Percentiles rank a stretch among this genome's conserved stretches.
Evolutionary conservation across 2,797 vertebrate genomes (phyloP).

Genomic region (Dermochelys coriacea): DNA sequence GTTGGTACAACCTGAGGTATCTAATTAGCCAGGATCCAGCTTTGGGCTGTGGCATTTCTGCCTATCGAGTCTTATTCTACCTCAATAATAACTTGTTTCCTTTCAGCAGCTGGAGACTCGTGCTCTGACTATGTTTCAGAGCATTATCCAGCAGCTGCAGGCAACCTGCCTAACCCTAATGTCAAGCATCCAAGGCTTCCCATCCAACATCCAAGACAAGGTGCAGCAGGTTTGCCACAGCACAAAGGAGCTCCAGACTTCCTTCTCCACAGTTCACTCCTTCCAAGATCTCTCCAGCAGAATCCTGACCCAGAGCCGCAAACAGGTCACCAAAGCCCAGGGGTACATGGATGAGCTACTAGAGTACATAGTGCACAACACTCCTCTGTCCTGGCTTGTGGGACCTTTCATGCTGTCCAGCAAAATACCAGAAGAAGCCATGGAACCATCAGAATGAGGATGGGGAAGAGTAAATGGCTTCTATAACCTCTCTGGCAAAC

Average conservation of each 20-base stretch:
- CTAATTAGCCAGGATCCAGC: no score
- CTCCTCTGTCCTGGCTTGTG: conserved; percentile 89
- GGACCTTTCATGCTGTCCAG: conserved; percentile 84
- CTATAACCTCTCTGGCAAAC: neutral
- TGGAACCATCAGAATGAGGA: neutral
- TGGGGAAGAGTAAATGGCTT: neutral
- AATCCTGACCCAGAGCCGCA: conserved; percentile 83
- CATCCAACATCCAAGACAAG: conserved; percentile 71
- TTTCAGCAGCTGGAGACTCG: conserved; percentile 84
- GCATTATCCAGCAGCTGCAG: conserved; percentile 62
- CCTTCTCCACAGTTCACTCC: conserved; percentile 77
- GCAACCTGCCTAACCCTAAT: conserved; percentile 33
- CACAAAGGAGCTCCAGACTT: conserved; percentile 84
- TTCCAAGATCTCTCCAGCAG: conserved; percentile 81
- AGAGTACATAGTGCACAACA: conserved; percentile 87
- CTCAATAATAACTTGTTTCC: neutral
- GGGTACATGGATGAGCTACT: conserved; percentile 86
- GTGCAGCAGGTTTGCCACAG: conserved; percentile 80
- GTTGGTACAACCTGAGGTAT: conserved; percentile 37
- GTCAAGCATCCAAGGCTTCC: conserved; percentile 69
- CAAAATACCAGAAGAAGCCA: neutral
- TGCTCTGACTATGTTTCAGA: conserved; percentile 84
- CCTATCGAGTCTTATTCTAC: neutral
- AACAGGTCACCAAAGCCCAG: conserved; percentile 70
- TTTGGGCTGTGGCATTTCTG: neutral